Evolutionary conservation across 1,140 invertebrate species (phyloP), one percentile per base, ranked within the genome.

Genomic region (Philotrypesis tridentata): DNA sequence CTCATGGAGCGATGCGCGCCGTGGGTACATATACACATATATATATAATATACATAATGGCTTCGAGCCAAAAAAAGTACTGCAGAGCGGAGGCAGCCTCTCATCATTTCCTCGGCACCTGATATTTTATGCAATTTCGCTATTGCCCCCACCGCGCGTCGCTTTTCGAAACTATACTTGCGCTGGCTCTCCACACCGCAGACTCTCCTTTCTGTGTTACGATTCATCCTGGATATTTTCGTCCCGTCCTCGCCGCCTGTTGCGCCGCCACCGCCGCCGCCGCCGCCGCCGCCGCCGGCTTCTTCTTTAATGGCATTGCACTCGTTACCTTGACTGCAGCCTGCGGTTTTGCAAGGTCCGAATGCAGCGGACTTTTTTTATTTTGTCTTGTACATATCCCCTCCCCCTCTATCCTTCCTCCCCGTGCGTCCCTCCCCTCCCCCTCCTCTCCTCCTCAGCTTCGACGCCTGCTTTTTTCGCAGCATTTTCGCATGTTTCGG

Each of bases 321-420:
- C 82, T 83, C 82, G 82, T 83, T 79, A 83, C 82, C 82, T 83
- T 83, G 77, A 83, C 82, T 83, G 68, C 55, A 77, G 80, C 68
- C 74, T 78, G 81, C 76, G 81, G 70, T 82, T 82, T 82, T 73
- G 75, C 75, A 82, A 82, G 81, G 68, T 82, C 75, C 75, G 75
- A 82, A 82, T 82, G 75, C 70, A 74, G 75, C 70, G 65, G 67
- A 78, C 60, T 78, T 79, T 82, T 82, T 82, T 25, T 65, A 75
- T 67, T 43, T 67, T 31, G 17, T 63, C 71, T 67, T 68, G 21
- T 55, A 48, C 17, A 43, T 55, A 55, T 55, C 23, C 25, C 2
- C 70, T n/a, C n/a, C n/a, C n/a, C n/a, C n/a, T n/a, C n/a, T n/a
- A n/a, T n/a, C n/a, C n/a, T n/a, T n/a, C n/a, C n/a, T n/a, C n/a